Conservation (phyloP, 2,888 invertebrate species). For the Acanthosepion pharaonis region DNA sequence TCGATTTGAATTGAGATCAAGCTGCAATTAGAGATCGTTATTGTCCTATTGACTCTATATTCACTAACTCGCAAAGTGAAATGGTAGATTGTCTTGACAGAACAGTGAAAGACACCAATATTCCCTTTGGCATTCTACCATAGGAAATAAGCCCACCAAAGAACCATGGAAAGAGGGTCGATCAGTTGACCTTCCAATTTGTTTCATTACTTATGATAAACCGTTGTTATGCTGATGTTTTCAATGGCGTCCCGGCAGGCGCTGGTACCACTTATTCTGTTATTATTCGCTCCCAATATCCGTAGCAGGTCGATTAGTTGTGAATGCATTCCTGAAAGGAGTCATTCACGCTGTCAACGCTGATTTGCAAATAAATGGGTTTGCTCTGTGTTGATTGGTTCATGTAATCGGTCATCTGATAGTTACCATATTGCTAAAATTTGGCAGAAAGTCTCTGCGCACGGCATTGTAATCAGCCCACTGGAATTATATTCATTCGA, state of each 20-base stretch:
- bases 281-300: neutral
- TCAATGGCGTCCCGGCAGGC: neutral
- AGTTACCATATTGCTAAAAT: neutral
- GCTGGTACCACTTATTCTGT: neutral
- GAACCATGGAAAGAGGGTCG: neutral
- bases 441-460: neutral
- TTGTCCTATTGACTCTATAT: neutral
- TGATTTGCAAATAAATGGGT: conserved; percentile 21
- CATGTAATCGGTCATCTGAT: neutral
- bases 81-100: neutral
- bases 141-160: neutral
- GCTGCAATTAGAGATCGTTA: neutral
- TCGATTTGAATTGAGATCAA: neutral
- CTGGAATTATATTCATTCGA: neutral
- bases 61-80: neutral
- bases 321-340: neutral
- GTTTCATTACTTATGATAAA: neutral
- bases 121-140: neutral
- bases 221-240: neutral
- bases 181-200: neutral
- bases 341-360: neutral
- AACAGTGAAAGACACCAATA: neutral
- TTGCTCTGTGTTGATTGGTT: neutral
- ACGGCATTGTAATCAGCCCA: neutral
- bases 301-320: neutral